Base-by-base conservation (phyloP, 2,113 vertebrate genomes). In the Cathartes aura region DNA sequence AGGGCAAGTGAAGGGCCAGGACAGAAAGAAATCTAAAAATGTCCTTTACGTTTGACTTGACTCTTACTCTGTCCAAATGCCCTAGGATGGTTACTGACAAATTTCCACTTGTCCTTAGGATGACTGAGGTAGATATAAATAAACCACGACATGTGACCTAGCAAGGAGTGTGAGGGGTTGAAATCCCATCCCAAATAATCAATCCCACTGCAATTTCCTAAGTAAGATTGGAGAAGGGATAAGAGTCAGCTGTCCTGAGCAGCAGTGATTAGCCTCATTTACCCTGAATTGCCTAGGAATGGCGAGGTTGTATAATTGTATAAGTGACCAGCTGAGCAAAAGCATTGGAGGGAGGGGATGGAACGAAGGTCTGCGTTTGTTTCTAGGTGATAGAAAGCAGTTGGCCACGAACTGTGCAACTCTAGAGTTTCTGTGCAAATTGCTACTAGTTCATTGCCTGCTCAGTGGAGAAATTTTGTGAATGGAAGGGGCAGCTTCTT, bases 141-240 rank as follows among this genome's bases (percentile, higher is more conserved):
- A 97, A 96, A 83, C 63, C 80, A 87, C 9, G 0, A 58, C 90
- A 79, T 84, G 94, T 92, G 94, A 95, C 89, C 80, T 66, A 92
- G 89, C 76, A 84, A 78, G 88, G 92, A 97, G 94, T 23, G 80
- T 38, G 79, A 95, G 63, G 95, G 85, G 32, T 74, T 97, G 96
- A 97, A 97, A 97, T 97, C 96, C 80, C 96, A 97, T 97, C 95
- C 90, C 95, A 93, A 96, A 96, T 97, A 96, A 96, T 96, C 95
- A 97, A 93, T 97, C 90, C 92, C 86, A 47, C 59, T 89, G 88
- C 85, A 90, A 50, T 96, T 97, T 96, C 93, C 92, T 92, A 92
- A 88, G 94, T 95, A 92, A 91, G 86, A 71, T 17, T 92, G 92
- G 82, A 78, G 90, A 88, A 90, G 90, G 90, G 91, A 55, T 93